Evolutionary conservation across 2,113 vertebrate genomes (phyloP), one percentile per base, ranked within the genome.

Genomic region (Rhinopomastus cyanomelas): DNA sequence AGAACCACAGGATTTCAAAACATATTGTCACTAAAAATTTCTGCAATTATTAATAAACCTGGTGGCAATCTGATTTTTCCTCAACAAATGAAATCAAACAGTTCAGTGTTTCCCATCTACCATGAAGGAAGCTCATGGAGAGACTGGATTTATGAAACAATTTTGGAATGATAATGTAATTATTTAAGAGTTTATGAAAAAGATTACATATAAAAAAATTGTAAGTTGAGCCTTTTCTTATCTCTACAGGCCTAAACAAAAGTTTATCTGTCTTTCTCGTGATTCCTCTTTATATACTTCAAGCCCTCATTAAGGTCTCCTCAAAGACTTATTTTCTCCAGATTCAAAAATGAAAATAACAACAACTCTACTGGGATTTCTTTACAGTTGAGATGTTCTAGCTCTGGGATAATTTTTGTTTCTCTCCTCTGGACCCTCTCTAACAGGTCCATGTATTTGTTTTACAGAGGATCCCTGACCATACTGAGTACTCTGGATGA

Each of bases 401-500:
- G 16, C 8, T 23, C 27, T 68, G 22, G 34, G 12, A 3, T 32
- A 9, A 44, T 42, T 55, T 61, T 42, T 9, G 23, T 23, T 18
- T 6, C 17, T 51, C 8, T 42, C 21, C 42, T 64, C 42, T 42
- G 30, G 19, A 51, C 18, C 6, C 5, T 13, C 21, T 62, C 3
- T 16, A 56, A 55, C 12, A 49, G 22, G 7, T 16, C 17, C 11
- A 7, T 7, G 8, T 13, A 10, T 36, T 60, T 39, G 23, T 49
- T 88, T 34, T 29, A 73, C 2, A 0, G 6, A 19, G 4, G 4
- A 67, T 5, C 0, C 4, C 14, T 64, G 49, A 53, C 15, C 17
- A 14, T 6, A n/a, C 3, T 4, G 9, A 62, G 6, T 56, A 30
- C 0, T 44, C 8, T 14, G 32, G 7, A 13, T 56, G 22, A 3